phyloP scores from a whole-genome alignment of 2,113 vertebrate genomes.

The Alectura lathami region DNA sequence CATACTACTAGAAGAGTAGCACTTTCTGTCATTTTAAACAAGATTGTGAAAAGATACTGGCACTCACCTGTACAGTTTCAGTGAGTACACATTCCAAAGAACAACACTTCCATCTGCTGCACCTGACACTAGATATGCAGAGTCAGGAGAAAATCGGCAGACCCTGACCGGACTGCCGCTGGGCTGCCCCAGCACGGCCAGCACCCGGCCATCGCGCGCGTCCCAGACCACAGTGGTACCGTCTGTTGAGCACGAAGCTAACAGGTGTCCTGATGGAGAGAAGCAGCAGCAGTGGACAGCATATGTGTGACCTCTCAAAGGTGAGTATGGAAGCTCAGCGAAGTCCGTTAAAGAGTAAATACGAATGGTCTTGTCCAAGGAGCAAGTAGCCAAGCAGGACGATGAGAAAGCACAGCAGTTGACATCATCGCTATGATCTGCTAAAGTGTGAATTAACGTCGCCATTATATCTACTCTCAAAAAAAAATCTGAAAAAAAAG shows the following conservation, averaged over 20 bases:
- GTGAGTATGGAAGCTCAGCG: slow-evolving; percentile 85
- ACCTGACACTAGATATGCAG: slow-evolving; percentile 80
- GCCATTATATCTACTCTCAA: slow-evolving; percentile 77
- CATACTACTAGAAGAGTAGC: neutral
- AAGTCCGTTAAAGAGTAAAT: slow-evolving; percentile 83
- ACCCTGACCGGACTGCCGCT: slow-evolving; percentile 85
- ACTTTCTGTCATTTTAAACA: neutral
- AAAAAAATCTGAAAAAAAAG: slow-evolving; percentile 60
- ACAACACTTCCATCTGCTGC: slow-evolving; percentile 87
- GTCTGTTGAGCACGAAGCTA: slow-evolving; percentile 94
- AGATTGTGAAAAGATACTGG: rapidly evolving
- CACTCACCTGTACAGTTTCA: slow-evolving; percentile 79
- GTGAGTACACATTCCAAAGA: slow-evolving; percentile 85
- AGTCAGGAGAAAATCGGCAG: slow-evolving; percentile 84
- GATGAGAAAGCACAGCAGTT: slow-evolving; percentile 89
- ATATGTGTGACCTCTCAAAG: slow-evolving; percentile 87
- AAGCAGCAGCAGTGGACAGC: slow-evolving; percentile 95
- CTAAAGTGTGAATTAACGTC: slow-evolving; percentile 84
- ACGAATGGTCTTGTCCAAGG: slow-evolving; percentile 89
- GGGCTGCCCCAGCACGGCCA: slow-evolving; percentile 87
- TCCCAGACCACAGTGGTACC: slow-evolving; percentile 87
- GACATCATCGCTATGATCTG: slow-evolving; percentile 89
- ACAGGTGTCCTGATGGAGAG: slow-evolving; percentile 82
- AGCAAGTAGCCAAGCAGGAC: slow-evolving; percentile 88
- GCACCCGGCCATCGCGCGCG: slow-evolving; percentile 70